Percentiles rank a stretch among this genome's conserved stretches.
These are phyloP conservation scores for Salvator merianae DNA, from an alignment of 2,113 vertebrate species.

Conservation along the genomic window DNA sequence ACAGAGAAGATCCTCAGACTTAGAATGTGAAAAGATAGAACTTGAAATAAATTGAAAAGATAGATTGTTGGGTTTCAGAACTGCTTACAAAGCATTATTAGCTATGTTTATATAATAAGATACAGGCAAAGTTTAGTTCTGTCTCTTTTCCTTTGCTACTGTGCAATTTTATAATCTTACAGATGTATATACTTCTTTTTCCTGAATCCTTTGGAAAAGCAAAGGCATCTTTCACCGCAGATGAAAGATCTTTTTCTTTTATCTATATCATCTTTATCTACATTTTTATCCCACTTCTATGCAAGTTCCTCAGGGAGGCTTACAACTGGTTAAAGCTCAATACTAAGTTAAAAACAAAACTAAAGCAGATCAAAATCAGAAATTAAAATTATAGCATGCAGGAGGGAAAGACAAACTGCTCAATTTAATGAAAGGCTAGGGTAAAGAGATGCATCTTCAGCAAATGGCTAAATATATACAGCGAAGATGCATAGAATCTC, in stretches of 20 bases:
- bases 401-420: no score
- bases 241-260: background rate
- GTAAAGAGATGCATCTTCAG: no score
- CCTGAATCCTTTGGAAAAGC: background rate
- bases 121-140: background rate
- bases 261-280: no score
- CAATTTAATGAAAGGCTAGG: no score
- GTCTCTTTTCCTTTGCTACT: background rate
- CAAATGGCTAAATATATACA: no score
- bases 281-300: no score
- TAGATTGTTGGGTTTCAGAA: background rate
- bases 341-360: no score
- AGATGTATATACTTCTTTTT: background rate
- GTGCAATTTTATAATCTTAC: background rate
- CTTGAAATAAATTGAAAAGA: background rate
- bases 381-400: no score
- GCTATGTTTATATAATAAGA: background rate
- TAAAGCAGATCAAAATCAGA: no score
- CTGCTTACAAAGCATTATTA: background rate
- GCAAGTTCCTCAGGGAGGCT: no score
- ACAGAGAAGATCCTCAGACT: constrained; percentile 12
- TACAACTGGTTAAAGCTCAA: no score
- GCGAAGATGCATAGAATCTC: no score
- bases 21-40: background rate
- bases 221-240: background rate